phyloP scores from a whole-genome alignment of 2,113 vertebrate genomes.

The Origma solitaria region DNA sequence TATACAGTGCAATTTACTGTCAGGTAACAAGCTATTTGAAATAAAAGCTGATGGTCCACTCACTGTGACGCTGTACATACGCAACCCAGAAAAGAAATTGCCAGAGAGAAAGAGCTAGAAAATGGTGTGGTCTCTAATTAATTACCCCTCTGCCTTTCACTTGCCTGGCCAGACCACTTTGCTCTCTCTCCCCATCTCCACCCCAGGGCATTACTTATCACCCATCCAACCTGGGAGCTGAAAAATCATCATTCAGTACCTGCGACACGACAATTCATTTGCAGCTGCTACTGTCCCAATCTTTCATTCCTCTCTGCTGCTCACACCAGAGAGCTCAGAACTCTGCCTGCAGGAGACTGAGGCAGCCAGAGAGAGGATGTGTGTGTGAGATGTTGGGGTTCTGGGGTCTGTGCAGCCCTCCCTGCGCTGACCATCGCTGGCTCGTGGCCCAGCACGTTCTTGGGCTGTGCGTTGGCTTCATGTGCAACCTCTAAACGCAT shows the following conservation, averaged over 20 bases:
- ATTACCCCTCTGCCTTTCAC: neutral
- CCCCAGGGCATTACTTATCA: neutral
- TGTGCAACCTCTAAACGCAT: neutral
- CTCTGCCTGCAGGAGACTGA: neutral
- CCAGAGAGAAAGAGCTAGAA: neutral
- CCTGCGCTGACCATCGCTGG: fast-evolving
- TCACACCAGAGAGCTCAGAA: neutral
- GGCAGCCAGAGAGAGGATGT: neutral
- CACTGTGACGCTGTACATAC: neutral
- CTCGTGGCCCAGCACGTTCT: neutral
- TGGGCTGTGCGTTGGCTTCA: neutral
- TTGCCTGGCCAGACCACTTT: neutral
- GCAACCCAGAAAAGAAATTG: neutral
- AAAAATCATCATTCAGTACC: neutral
- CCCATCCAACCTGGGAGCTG: neutral
- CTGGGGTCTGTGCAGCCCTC: neutral
- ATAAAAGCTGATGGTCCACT: neutral
- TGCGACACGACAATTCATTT: neutral
- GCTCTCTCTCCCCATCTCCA: neutral
- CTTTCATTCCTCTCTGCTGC: neutral
- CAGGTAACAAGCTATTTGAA: neutral
- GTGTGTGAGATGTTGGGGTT: neutral
- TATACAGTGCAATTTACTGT: neutral
- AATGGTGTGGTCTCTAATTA: neutral
- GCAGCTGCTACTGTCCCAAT: neutral